These are phyloP conservation scores for Nemurella pictetii DNA, from an alignment of 2,888 invertebrate genomes.

Conservation along the genomic window DNA sequence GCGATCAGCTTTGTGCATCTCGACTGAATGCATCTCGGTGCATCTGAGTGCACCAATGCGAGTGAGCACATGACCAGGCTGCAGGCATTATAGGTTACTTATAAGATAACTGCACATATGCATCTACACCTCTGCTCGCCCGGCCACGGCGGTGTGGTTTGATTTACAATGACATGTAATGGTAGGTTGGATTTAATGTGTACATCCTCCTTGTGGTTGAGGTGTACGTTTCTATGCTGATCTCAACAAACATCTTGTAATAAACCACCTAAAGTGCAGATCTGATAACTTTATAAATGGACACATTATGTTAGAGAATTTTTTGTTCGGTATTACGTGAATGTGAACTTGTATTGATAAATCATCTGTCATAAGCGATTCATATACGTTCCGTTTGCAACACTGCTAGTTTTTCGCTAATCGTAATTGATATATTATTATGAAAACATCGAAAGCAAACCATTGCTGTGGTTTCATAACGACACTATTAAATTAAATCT, in stretches of 20 bases:
- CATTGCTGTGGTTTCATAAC: neutral
- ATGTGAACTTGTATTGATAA: neutral
- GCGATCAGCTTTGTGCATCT: neutral
- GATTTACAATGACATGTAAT: constrained; percentile 14
- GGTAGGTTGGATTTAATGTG: constrained; percentile 1
- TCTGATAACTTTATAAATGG: neutral
- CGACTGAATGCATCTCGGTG: neutral
- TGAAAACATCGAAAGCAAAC: neutral
- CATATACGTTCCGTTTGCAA: neutral
- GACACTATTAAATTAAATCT: neutral
- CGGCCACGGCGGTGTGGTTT: neutral
- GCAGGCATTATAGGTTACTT: neutral
- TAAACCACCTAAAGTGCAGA: neutral
- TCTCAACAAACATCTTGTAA: neutral
- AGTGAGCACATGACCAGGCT: neutral
- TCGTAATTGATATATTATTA: neutral
- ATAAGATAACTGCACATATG: neutral
- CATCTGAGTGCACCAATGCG: neutral
- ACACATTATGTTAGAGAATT: neutral
- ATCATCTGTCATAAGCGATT: neutral
- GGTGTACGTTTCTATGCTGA: neutral
- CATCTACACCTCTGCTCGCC: neutral
- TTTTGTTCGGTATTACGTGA: neutral
- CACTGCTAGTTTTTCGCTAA: neutral
- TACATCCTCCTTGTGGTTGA: neutral